These are phyloP conservation scores for Jacana jacana DNA, from an alignment of 2,113 vertebrate genomes.

Conservation along the genomic window DNA sequence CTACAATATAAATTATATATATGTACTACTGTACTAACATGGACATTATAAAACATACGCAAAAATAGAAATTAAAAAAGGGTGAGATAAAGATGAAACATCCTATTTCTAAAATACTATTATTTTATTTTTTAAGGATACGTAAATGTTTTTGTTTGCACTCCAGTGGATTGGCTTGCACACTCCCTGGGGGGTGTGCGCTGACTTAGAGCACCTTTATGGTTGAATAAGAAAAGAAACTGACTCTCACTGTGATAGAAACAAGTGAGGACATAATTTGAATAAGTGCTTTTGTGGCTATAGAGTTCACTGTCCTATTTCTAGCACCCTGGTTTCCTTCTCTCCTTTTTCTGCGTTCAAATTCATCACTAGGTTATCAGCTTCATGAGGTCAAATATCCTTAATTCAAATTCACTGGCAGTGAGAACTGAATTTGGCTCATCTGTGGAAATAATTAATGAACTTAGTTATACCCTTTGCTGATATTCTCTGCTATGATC, in stretches of 20 bases:
- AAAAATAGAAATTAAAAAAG: not conserved
- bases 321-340: not conserved
- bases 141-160: not conserved
- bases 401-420: not conserved
- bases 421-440: not conserved
- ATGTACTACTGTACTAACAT: not conserved
- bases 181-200: fast-evolving
- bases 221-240: not conserved
- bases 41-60: not conserved
- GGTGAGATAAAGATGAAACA: not conserved
- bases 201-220: not conserved
- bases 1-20: not conserved
- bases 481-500: not conserved
- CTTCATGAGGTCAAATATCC: not conserved
- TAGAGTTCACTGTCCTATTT: not conserved
- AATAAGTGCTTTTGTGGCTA: not conserved
- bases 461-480: not conserved
- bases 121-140: not conserved
- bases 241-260: not conserved
- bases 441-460: not conserved
- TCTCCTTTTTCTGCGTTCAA: not conserved
- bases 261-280: not conserved
- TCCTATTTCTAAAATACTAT: fast-evolving
- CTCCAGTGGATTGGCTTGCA: not conserved
- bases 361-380: not conserved